These are phyloP conservation scores for Hydrophis major DNA, from an alignment of 2,797 vertebrate genomes.

Conservation along the genomic window DNA sequence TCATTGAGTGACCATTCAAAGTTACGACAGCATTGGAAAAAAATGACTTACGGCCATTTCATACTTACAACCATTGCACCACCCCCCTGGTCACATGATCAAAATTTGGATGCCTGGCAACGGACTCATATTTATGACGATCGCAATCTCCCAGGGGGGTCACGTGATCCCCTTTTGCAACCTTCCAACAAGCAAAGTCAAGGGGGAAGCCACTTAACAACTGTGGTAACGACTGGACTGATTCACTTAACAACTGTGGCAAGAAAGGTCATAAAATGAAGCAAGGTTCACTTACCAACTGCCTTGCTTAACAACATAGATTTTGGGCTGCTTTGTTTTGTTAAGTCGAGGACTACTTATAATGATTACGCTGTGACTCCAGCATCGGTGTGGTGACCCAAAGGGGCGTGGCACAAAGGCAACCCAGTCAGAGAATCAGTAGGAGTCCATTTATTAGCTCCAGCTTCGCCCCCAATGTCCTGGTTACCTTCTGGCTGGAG, in stretches of 20 bases:
- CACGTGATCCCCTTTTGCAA: fast-evolving
- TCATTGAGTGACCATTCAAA: neutral
- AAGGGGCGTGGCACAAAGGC: too few species aligned
- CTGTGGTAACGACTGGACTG: too few species aligned
- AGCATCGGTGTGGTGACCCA: too few species aligned
- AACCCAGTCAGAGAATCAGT: too few species aligned
- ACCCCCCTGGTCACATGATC: neutral
- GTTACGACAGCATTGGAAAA: neutral
- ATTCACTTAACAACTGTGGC: neutral
- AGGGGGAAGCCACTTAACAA: neutral
- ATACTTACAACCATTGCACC: neutral
- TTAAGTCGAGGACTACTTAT: neutral
- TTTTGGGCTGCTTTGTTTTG: neutral
- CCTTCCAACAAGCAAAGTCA: neutral
- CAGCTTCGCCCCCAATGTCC: too few species aligned
- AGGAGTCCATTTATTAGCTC: too few species aligned
- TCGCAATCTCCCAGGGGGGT: neutral
- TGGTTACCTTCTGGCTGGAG: too few species aligned
- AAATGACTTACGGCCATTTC: too few species aligned
- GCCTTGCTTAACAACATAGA: neutral
- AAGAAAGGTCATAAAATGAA: too few species aligned
- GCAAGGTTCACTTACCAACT: neutral
- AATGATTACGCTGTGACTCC: neutral
- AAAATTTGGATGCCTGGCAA: neutral
- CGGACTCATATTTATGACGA: neutral